Base-by-base conservation (phyloP, 2,113 vertebrate species). In the Hyla sarda region DNA sequence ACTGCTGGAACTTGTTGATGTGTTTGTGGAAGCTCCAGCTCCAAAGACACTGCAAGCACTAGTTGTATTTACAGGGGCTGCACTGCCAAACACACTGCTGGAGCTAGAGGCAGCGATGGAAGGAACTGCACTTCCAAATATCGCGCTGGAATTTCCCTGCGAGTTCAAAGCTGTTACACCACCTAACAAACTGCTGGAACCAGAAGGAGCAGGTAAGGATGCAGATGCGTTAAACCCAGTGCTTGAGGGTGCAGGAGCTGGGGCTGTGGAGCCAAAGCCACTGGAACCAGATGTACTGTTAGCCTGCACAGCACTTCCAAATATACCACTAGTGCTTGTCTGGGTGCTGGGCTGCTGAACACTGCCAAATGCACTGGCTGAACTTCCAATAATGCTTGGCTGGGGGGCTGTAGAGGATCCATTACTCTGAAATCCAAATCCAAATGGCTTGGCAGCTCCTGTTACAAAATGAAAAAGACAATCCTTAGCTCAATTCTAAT, bases 371-470 rank as follows among this genome's bases (percentile, higher is more conserved):
- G 85, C 34, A 54, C 41, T 85, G 60, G 30, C 37, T n/a, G 84
- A 37, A n/a, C 41, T 56, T 69, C 74, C 75, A 62, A 73, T 58
- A 50, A 30, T 79, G 45, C 32, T 79, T 1, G 58, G 11, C 23
- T 54, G 62, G 30, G 74, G 2, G 5, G 28, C 34, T 25, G 60
- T 56, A 6, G 45, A 56, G 28, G 67, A 74, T 21, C 30, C 77
- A 74, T 71, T 87, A 82, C 89, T 93, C 93, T 96, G 88, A 88
- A 98, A 98, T 88, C 91, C 95, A 92, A 98, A 98, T 2, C 91
- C 74, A 41, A 71, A 71, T 75, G 93, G 90, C 88, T 96, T 97
- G 73, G 93, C 65, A 87, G 93, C 88, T 90, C 92, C 94, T 91
- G 95, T 90, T 90, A 92, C 76, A 92, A 88, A 88, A 79, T 34